Base-by-base conservation (phyloP, 2,797 vertebrate genomes). In the Siniperca scherzeri region DNA sequence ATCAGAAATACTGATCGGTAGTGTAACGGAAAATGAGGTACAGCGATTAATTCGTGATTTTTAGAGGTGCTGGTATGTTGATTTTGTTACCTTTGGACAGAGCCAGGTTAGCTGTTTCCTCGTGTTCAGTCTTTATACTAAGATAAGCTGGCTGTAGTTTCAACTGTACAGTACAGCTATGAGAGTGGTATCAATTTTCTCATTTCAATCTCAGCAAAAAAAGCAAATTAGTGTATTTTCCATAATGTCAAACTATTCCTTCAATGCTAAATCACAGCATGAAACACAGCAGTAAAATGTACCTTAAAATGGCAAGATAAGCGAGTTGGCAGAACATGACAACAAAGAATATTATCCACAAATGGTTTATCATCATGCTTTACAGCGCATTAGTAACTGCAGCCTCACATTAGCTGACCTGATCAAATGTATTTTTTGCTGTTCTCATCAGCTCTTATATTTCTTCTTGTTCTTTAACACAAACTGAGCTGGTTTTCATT, bases 401-500 rank as follows among this genome's bases (percentile, higher is more conserved):
- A 72, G 4, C 53, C 38, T 56, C 61, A 59, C 38, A 57, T 74
- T 69, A 40, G 46, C 25, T 67, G 65, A 71, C 30, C 66, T 33
- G 65, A 78, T 69, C 62, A 72, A 74, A 59, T 5, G 59, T 40
- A n/a, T 22, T 21, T 44, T 7, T 7, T 8, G 33, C 36, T 12
- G 16, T 50, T 50, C 17, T 83, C 53, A 33, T 80, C 59, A 46
- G 40, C 36, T 59, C 53, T 16, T 64, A 17, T 62, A 44, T 77
- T 77, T 69, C 25, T 66, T 36, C 30, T 44, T 5, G 42, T 72
- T 73, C 76, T 75, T 78, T 65, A 71, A 90, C 86, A 74, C 83
- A 69, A 79, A 79, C 75, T 10, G 40, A 82, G 70, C 56, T 67
- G 76, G 30, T 88, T 89, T 88, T 87, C 38, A 75, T 85, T 91